Evolutionary conservation across 2,888 invertebrate genomes (phyloP), one percentile per base, ranked within the genome.

Genomic region (Boloria euphrosyne): DNA sequence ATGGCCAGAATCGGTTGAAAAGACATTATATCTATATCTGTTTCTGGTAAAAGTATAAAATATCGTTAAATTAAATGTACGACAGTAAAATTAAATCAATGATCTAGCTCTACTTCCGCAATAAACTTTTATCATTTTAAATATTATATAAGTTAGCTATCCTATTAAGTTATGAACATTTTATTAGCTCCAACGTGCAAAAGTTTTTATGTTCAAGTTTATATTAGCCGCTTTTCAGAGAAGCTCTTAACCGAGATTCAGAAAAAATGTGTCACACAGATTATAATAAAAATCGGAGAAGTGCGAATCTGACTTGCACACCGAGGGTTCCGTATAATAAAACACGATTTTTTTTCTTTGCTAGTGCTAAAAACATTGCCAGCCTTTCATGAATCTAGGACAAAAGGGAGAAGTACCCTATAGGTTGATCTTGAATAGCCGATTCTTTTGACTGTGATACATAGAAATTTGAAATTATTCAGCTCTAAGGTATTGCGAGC

Each of bases 121-220:
- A 49, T 49, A 49, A 49, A 49, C n/a, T 49, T 49, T 49, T 49
- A 49, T 49, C 14, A 49, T 49, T 49, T 49, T 49, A 49, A 7
- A 22, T 22, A 22, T 22, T n/a, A 49, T 14, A 49, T 4, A 16
- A 49, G 47, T 16, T 16, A n/a, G n/a, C 47, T 59, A 31, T 27
- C 7, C 46, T 31, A 59, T 49, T 17, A 47, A 58, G 54, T 7
- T 49, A 59, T 49, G 47, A 58, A 31, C n/a, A 14, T 59, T 59
- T 49, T 59, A 59, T 31, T 59, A 59, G 22, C 31, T 49, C 16
- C 49, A 49, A 44, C 55, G 55, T 44, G 44, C 44, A 55, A 38
- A 49, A 58, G 58, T 49, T 49, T 59, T 59, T 49, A 49, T 49
- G 49, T 49, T 59, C 58, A 59, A 59, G 47, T 59, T 55, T 59